Evolutionary conservation across 2,888 invertebrate species (phyloP).

Genomic region (Tethea ocularis): DNA sequence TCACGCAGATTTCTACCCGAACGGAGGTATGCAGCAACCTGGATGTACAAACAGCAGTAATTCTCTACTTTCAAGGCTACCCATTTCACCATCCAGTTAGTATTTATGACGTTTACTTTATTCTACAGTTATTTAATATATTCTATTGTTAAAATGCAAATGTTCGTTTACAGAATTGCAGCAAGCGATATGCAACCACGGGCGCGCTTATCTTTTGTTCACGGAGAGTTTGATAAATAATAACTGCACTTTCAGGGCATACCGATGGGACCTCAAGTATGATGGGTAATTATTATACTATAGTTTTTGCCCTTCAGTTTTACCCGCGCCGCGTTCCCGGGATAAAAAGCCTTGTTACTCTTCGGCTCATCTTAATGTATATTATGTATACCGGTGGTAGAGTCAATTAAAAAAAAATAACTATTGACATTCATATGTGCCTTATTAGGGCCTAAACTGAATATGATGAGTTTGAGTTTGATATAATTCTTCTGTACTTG

Average conservation of each 20-base stretch:
- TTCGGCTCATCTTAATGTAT: no score
- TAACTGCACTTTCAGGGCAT: constrained; percentile 82
- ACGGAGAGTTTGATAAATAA: constrained; percentile 80
- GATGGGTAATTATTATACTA: constrained; percentile 54
- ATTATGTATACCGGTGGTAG: no score
- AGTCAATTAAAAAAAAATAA: no score
- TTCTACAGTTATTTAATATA: not conserved
- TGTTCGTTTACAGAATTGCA: constrained; percentile 63
- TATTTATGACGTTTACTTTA: not conserved
- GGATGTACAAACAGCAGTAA: constrained; percentile 76
- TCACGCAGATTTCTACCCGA: constrained; percentile 87
- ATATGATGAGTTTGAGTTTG: no score
- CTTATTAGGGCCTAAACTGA: no score
- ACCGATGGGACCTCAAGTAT: constrained; percentile 80
- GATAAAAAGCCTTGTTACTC: no score
- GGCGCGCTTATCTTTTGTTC: constrained; percentile 83
- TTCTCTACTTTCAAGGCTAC: constrained; percentile 58
- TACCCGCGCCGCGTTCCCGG: no score
- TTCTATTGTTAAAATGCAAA: constrained; percentile 7
- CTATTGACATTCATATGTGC: no score
- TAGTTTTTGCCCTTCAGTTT: not conserved
- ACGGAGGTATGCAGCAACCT: constrained; percentile 87
- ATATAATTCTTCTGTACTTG: no score
- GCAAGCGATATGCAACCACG: constrained; percentile 85
- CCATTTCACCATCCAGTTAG: constrained; percentile 43